These are phyloP conservation scores for Sakesphorus luctuosus DNA, from an alignment of 2,113 vertebrate genomes.

Conservation along the genomic window DNA sequence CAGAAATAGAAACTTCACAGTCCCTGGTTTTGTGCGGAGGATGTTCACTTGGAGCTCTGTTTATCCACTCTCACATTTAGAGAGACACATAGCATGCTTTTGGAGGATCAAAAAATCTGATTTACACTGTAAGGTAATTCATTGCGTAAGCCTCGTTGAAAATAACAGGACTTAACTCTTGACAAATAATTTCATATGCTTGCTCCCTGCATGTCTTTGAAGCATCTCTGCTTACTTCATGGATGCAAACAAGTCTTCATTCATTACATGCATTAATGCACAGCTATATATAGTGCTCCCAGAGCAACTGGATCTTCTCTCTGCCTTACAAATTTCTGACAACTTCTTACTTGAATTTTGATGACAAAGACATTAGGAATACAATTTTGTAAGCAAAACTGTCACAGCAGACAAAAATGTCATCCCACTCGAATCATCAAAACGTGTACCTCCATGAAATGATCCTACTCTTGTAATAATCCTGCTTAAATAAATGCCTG, in stretches of 20 bases:
- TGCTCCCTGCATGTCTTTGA: not conserved
- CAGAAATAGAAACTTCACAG: not conserved
- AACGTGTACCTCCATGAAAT: not conserved
- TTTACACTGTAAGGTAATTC: not conserved
- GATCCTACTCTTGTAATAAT: not conserved
- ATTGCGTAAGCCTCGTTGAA: not conserved
- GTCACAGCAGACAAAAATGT: not conserved
- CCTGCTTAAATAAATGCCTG: not conserved
- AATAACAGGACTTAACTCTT: not conserved
- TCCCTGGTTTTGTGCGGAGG: not conserved
- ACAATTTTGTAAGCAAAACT: not conserved
- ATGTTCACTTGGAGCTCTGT: not conserved
- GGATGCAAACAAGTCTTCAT: not conserved
- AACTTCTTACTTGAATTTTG: conserved; percentile 25
- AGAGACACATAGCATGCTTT: not conserved
- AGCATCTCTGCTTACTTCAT: not conserved
- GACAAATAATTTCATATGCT: not conserved
- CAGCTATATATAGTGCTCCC: conserved; percentile 8
- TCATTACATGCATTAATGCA: not conserved
- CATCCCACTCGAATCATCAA: not conserved
- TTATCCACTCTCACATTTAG: not conserved
- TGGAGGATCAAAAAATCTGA: not conserved
- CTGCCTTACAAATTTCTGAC: conserved; percentile 16
- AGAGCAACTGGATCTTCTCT: not conserved
- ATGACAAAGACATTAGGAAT: not conserved